Evolutionary conservation across 30 jellyfish, hydroid and myxozoan genomes (phyloP), one percentile per base, ranked within the genome.

Genomic region (Aurelia aurita complex sp. Pacific): DNA sequence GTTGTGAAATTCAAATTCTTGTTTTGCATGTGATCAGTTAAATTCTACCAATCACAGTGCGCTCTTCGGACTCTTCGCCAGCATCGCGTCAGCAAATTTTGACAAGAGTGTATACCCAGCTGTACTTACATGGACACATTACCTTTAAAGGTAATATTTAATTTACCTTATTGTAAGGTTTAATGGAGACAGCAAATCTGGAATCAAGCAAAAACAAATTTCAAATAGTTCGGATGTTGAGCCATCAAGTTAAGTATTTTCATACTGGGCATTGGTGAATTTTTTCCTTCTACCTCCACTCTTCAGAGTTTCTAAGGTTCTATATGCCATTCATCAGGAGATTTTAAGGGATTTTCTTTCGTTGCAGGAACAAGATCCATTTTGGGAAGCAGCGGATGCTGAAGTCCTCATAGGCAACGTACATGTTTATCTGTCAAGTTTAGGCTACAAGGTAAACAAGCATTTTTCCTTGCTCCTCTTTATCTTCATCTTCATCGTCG

Each of bases 331-430:
- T 17, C 70, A 61, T 11, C 9, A 17, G 55, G 16, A 16, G n/a
- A 4, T 36, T 19, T 8, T 68, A 36, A 14, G 55, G 55, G 68
- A 8, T 43, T 64, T 17, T 11, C 18, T 18, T 32, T 67, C 34
- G 50, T 62, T 66, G 13, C 75, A 94, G 97, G 97, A 94, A 46
- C 80, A 74, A 74, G 99, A 94, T 80, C 99, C 99, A 9, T 94
- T 94, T 60, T 85, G 97, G 97, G 99, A 94, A 46, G 92, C 97
- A 19, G 81, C 97, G n/a, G 97, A 94, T 81, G 90, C 97, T 0
- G 99, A 94, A 42, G 94, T 88, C 4, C 63, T 94, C 86, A 78
- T 94, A 42, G 99, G 99, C 14, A 72, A 96, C 17, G 97, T 94
- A 50, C 97, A 89, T 72, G 87, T 94, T 32, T 94, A 94, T 73